Conservation (phyloP, 2,888 invertebrate species). For the Dynastes grantii region DNA sequence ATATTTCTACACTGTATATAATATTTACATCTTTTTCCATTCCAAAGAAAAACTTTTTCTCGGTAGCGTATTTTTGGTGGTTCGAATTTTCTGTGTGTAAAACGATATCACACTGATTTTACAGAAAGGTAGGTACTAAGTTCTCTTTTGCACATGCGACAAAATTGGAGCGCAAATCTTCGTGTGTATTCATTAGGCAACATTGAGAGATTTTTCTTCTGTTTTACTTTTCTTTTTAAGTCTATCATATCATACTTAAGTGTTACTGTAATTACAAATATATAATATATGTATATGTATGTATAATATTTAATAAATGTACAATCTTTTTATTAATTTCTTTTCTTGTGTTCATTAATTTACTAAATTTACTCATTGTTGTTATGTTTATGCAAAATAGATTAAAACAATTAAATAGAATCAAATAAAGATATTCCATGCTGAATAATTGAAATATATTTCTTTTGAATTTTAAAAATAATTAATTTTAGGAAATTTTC, state of each 20-base stretch:
- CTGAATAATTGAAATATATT: too few species aligned
- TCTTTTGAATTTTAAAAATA: too few species aligned
- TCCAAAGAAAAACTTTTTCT: too few species aligned
- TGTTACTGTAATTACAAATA: constrained; percentile 66
- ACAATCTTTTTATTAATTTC: constrained; percentile 62
- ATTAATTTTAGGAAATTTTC: too few species aligned
- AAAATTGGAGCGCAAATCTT: constrained; percentile 65
- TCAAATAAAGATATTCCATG: background rate
- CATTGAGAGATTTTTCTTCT: constrained; percentile 62
- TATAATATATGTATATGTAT: constrained; percentile 62
- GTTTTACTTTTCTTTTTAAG: constrained; percentile 15
- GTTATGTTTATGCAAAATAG: background rate
- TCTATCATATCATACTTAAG: constrained; percentile 56
- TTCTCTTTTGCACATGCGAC: constrained; percentile 62
- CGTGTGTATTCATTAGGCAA: constrained; percentile 63
- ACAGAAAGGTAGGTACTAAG: constrained; percentile 65
- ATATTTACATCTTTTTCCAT: too few species aligned
- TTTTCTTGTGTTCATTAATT: constrained; percentile 40
- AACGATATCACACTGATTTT: constrained; percentile 66
- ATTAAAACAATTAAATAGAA: background rate
- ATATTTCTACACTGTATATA: too few species aligned
- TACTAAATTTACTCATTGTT: constrained; percentile 52
- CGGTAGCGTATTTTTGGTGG: constrained; percentile 27
- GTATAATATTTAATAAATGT: constrained; percentile 58
- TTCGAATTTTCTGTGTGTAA: constrained; percentile 55